Evolutionary conservation across 2,797 vertebrate genomes (phyloP).

Genomic region (Adrianichthys oophorus): DNA sequence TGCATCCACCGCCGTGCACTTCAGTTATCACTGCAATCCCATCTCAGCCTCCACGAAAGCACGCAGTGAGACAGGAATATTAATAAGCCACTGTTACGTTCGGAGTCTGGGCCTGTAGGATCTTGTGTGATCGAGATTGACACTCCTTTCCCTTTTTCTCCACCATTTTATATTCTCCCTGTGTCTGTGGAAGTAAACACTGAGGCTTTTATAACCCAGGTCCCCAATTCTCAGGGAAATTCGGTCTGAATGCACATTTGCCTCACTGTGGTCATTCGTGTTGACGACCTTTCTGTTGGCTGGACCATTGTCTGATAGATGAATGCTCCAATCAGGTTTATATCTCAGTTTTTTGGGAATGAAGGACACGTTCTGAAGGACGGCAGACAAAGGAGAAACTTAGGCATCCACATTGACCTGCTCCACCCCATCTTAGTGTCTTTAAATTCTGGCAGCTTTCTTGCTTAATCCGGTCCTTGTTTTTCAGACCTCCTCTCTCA

Average conservation of each 20-base stretch:
- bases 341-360: slow-evolving; percentile 26
- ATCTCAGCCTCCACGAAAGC: slow-evolving; percentile 70
- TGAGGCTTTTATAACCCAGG: slow-evolving; percentile 30
- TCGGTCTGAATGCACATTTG: slow-evolving; percentile 26
- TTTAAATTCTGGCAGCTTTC: slow-evolving; percentile 6
- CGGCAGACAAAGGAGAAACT: slow-evolving; percentile 43
- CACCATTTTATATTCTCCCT: slow-evolving; percentile 44
- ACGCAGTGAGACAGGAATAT: slow-evolving; percentile 70
- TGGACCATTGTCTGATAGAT: slow-evolving; percentile 16
- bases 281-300: slow-evolving; percentile 14
- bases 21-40: slow-evolving; percentile 73
- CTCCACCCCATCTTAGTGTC: slow-evolving; percentile 10
- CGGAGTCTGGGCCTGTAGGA: slow-evolving; percentile 44
- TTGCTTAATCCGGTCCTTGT: slow-evolving; percentile 17
- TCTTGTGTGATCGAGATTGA: slow-evolving; percentile 52
- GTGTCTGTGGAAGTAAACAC: slow-evolving; percentile 35
- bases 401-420: slow-evolving; percentile 24
- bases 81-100: slow-evolving; percentile 65
- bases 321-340: slow-evolving; percentile 13
- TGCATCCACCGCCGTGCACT: slow-evolving; percentile 67
- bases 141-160: slow-evolving; percentile 31
- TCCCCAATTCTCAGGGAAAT: slow-evolving; percentile 27
- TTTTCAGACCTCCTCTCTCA: slow-evolving; percentile 32
- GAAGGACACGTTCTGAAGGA: slow-evolving; percentile 59
- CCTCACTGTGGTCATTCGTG: background rate